Percentiles rank a stretch among this genome's conserved stretches.
phyloP scores from a whole-genome alignment of 2,113 vertebrate species.

The Ceyx margarethae region DNA sequence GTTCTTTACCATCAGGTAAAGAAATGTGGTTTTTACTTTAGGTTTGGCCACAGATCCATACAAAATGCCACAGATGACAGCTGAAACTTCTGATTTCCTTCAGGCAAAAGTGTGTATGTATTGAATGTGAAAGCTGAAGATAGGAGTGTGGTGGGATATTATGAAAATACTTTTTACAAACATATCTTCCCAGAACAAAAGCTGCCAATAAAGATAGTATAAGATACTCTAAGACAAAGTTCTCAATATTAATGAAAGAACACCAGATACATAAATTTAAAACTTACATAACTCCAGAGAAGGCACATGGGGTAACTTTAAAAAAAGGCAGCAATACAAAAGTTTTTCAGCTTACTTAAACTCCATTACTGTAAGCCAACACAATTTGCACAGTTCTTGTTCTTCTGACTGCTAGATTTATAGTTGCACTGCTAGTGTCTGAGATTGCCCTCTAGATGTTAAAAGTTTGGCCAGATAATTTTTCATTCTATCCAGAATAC shows the following conservation, averaged over 20 bases:
- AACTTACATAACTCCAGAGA: background rate
- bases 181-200: background rate
- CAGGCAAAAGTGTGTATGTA: background rate
- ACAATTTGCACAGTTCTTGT: background rate
- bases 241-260: background rate
- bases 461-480: slow-evolving; percentile 8
- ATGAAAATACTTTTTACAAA: background rate
- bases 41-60: background rate
- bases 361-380: background rate
- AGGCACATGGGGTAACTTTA: background rate
- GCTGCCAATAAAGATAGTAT: background rate
- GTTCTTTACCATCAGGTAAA: background rate
- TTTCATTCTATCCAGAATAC: background rate
- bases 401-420: slow-evolving; percentile 23
- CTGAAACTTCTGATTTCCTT: background rate
- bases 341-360: background rate
- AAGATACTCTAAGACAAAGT: background rate
- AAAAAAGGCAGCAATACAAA: background rate
- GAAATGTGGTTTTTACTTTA: background rate
- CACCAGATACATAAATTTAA: background rate
- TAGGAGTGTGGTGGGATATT: background rate
- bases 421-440: background rate
- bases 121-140: background rate
- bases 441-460: slow-evolving; percentile 59
- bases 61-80: background rate